Conservation (phyloP, 30 jellyfish, hydroid and myxozoan species). For the Haliclystus octoradiatus region DNA sequence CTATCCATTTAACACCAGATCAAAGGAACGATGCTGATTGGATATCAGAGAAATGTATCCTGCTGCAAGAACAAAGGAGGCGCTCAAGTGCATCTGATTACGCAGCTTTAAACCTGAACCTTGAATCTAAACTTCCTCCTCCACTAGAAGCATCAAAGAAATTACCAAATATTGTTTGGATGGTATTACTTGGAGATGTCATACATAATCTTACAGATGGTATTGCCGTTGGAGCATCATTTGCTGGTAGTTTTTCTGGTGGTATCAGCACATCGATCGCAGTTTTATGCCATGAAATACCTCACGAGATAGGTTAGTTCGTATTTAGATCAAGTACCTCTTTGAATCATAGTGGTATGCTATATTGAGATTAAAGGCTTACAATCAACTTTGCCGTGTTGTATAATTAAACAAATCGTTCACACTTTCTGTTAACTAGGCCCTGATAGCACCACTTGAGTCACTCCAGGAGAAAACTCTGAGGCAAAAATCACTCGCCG, state of each 20-base stretch:
- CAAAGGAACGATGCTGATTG: neutral
- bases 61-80: neutral
- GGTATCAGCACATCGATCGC: slow-evolving; percentile 85
- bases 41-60: neutral
- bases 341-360: too few relatives aligned
- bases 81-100: too few relatives aligned
- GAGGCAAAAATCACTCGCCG: too few relatives aligned
- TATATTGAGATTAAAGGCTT: too few relatives aligned
- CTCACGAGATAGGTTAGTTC: slow-evolving; percentile 78
- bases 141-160: neutral
- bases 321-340: too few relatives aligned
- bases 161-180: slow-evolving; percentile 63
- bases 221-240: slow-evolving; percentile 82
- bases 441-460: neutral
- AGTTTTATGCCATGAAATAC: slow-evolving; percentile 69
- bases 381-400: neutral
- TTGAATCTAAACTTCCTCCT: neutral
- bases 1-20: neutral
- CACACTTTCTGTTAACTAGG: too few relatives aligned
- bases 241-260: slow-evolving; percentile 73
- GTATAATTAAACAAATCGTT: neutral
- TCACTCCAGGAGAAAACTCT: too few relatives aligned
- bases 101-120: too few relatives aligned
- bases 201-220: slow-evolving; percentile 80
- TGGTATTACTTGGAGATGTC: slow-evolving; percentile 47